A percentile compares a stretch with the other conserved stretches of the same genome.
Evolutionary conservation across 2,797 vertebrate species (phyloP).

Genomic region (Pteronotus mesoamericanus): DNA sequence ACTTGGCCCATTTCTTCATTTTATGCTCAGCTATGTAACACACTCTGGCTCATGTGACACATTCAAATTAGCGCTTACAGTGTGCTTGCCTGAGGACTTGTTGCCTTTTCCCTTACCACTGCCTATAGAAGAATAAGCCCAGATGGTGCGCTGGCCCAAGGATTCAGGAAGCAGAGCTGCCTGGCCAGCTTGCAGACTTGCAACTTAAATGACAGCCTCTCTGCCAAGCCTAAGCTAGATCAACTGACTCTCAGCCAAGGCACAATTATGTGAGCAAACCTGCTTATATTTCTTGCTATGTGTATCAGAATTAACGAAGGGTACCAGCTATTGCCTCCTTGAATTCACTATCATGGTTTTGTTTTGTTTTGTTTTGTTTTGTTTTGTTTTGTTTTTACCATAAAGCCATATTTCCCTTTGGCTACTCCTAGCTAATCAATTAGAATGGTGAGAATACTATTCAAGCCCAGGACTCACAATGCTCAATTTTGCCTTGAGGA

Average conservation of each 20-base stretch:
- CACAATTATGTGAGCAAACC: background rate
- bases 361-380: too few species aligned
- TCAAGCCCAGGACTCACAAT: background rate
- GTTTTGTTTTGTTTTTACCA: background rate
- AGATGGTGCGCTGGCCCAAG: background rate
- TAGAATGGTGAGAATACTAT: rapidly evolving
- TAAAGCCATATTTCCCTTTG: background rate
- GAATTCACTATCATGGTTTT: background rate
- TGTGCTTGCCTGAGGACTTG: background rate
- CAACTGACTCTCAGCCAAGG: background rate
- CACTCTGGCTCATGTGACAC: background rate
- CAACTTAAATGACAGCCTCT: background rate
- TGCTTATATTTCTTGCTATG: background rate
- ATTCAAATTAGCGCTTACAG: background rate
- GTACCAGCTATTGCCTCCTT: background rate
- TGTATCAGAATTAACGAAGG: background rate
- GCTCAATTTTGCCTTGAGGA: background rate
- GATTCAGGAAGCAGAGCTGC: background rate
- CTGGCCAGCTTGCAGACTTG: background rate
- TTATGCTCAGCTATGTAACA: background rate
- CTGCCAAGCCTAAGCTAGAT: background rate
- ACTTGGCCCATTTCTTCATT: rapidly evolving
- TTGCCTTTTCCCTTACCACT: background rate
- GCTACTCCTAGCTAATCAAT: background rate
- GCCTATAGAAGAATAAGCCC: background rate